Evolutionary conservation across 2,113 vertebrate species (phyloP).

Genomic region (Thymallus thymallus): DNA sequence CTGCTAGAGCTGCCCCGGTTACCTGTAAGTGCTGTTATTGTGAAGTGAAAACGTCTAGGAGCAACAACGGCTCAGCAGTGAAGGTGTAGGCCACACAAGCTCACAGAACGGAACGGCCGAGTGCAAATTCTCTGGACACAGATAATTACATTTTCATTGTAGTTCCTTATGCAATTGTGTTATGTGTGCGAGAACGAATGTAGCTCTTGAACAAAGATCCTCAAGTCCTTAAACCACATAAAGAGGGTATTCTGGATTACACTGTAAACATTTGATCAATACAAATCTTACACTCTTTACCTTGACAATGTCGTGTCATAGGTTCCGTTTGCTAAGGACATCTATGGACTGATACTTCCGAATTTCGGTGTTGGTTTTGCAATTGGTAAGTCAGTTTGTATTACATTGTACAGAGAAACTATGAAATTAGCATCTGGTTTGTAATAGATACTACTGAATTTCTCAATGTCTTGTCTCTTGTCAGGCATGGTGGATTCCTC

Average conservation of each 20-base stretch:
- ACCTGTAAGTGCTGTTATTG: no score
- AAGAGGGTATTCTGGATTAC: not conserved
- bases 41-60: no score
- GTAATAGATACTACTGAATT: not conserved
- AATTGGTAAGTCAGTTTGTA: constrained; percentile 81
- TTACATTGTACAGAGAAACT: not conserved
- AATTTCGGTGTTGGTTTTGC: constrained; percentile 96
- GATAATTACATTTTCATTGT: not conserved
- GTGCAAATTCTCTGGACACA: not conserved
- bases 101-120: no score
- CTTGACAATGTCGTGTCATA: constrained; percentile 47
- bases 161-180: not conserved
- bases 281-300: not conserved
- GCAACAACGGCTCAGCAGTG: no score
- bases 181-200: not conserved
- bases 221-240: no score
- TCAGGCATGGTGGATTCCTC: constrained; percentile 98
- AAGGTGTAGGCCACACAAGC: no score
- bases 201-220: no score
- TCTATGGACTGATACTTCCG: constrained; percentile 94
- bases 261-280: not conserved
- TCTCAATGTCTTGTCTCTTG: constrained; percentile 1
- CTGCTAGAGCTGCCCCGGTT: no score
- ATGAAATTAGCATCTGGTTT: not conserved
- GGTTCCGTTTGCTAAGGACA: constrained; percentile 91